Evolutionary conservation across 1,140 invertebrate genomes (phyloP).

Genomic region (Procambarus virginalis): DNA sequence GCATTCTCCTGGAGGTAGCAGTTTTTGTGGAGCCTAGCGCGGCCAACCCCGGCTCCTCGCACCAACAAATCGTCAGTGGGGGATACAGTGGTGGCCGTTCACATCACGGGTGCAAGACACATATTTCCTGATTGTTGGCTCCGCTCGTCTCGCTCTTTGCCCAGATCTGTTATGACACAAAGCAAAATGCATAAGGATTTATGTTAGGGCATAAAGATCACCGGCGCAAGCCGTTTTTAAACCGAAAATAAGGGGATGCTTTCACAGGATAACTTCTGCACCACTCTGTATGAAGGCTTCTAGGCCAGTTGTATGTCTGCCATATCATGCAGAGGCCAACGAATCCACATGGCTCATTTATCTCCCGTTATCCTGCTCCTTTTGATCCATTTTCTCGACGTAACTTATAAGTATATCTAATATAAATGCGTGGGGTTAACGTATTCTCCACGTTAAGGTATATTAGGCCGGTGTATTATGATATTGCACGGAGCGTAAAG

Average conservation of each 20-base stretch:
- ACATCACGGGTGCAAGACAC: slow-evolving; percentile 5
- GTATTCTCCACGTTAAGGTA: neutral
- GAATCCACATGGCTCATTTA: slow-evolving; percentile 11
- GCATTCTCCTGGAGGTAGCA: slow-evolving; percentile 65
- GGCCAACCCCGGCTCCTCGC: slow-evolving; percentile 53
- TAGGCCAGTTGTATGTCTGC: slow-evolving; percentile 63
- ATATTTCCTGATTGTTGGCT: slow-evolving; percentile 13
- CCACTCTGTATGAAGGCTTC: slow-evolving; percentile 61
- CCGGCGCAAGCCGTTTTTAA: neutral
- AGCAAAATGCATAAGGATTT: too few relatives aligned
- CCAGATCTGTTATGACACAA: too few relatives aligned
- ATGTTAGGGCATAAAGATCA: too few relatives aligned
- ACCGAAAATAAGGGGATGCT: slow-evolving; percentile 4
- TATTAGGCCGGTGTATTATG: neutral
- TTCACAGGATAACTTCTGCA: slow-evolving; percentile 29
- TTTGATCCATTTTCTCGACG: neutral
- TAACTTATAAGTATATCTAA: neutral
- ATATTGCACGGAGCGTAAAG: slow-evolving; percentile 27
- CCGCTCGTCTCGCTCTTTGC: too few relatives aligned
- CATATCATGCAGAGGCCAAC: slow-evolving; percentile 55
- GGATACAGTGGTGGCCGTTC: slow-evolving; percentile 31
- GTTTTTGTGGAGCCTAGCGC: slow-evolving; percentile 59
- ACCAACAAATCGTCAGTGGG: slow-evolving; percentile 47
- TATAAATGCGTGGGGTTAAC: neutral
- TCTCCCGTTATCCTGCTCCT: too few relatives aligned